A percentile compares a stretch with the other conserved stretches of the same genome.
phyloP scores from a whole-genome alignment of 2,113 vertebrate genomes.

The cattle (Bos taurus) region DNA sequence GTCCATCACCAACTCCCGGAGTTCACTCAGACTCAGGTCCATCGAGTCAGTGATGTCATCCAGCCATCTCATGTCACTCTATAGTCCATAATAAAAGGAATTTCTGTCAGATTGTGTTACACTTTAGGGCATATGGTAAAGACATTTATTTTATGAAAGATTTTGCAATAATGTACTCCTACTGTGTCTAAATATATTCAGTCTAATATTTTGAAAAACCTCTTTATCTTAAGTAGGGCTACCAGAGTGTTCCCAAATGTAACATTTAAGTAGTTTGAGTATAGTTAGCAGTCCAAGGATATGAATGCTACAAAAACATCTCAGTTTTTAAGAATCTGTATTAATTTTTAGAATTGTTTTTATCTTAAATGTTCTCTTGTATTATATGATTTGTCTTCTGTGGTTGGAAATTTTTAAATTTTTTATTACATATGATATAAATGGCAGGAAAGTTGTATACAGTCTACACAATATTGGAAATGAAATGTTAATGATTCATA shows the following conservation, averaged over 20 bases:
- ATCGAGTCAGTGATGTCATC: too few relatives aligned
- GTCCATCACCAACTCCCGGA: too few relatives aligned
- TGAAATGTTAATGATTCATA: neutral
- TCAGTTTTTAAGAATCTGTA: constrained; percentile 22
- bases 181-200: neutral
- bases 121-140: constrained; percentile 22
- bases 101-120: neutral
- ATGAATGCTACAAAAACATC: constrained; percentile 1
- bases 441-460: neutral
- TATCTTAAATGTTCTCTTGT: neutral
- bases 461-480: neutral
- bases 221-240: neutral
- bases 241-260: constrained; percentile 14
- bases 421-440: neutral
- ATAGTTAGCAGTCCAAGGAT: neutral
- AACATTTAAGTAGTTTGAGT: neutral
- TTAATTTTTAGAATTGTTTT: constrained; percentile 31
- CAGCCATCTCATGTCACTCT: neutral
- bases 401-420: neutral
- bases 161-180: neutral
- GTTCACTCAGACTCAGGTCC: too few relatives aligned
- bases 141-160: constrained; percentile 13
- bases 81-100: neutral
- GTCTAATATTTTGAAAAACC: neutral
- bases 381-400: neutral